Evolutionary conservation across 2,797 vertebrate species (phyloP), one percentile per base, ranked within the genome.

Genomic region (Pseudomugil tenellus): DNA sequence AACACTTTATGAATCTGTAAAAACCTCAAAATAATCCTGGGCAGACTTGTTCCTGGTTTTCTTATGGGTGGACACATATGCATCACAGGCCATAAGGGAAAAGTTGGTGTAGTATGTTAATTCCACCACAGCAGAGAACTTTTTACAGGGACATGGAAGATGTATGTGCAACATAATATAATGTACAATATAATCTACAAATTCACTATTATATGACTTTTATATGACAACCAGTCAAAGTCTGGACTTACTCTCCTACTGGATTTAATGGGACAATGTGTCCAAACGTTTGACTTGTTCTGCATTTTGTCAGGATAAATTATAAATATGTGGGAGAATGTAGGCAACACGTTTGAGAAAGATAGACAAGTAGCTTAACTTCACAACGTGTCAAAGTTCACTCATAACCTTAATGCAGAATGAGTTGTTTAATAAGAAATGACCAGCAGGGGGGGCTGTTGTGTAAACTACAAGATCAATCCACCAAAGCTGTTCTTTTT

Each of bases 391-490:
- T 41, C 7, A 41, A 41, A 5, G 4, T 17, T 19, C 39, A 41
- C 32, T n/a, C 6, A n/a, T 19, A 17, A 43, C 39, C 34, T 9
- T 10, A 39, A 6, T 6, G 14, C 39, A 43, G 6, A 35, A 10
- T 41, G 14, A 41, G 17, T n/a, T 43, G 41, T 43, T n/a, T 41
- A 17, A 43, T 7, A 3, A n/a, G 19, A 43, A n/a, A n/a, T 8
- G 19, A 43, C 19, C 84, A 85, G 75, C 46, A 31, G 85, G 54
- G 55, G 80, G 83, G 2, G 84, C 79, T 88, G 80, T 80, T 84
- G 76, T 59, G 63, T 59, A 37, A 72, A 0, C 1, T 12, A 12
- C 7, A 62, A 28, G 29, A 3, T 29, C 3, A 39, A 10, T 53
- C 4, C 12, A 32, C 11, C 25, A 6, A 29, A 29, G 29, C 29